Conservation (phyloP, 2,888 invertebrate species). For the Heliconius ethilla region DNA sequence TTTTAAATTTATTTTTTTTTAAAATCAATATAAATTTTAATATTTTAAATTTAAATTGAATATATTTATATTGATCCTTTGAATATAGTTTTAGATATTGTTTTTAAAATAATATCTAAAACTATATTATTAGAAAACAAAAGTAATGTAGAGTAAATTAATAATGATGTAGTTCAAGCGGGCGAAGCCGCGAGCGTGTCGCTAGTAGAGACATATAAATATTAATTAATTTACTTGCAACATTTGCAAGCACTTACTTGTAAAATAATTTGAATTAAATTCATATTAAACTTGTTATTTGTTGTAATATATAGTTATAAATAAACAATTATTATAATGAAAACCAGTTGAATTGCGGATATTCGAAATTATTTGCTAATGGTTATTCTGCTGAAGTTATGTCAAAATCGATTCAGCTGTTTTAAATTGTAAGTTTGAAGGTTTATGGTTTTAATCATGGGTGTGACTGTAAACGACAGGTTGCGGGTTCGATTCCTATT, state of each 20-base stretch:
- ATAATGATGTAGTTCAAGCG: too few species aligned
- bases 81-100: too few species aligned
- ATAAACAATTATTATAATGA: slow-evolving; percentile 5
- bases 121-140: background rate
- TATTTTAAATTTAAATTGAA: too few species aligned
- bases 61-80: too few species aligned
- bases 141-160: too few species aligned
- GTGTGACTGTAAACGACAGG: too few species aligned
- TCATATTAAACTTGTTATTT: background rate
- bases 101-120: too few species aligned
- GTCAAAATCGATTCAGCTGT: slow-evolving; percentile 1
- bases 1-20: too few species aligned
- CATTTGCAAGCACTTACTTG: background rate
- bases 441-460: too few species aligned
- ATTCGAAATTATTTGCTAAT: background rate
- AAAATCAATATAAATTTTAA: background rate
- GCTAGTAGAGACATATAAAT: background rate
- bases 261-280: slow-evolving; percentile 5
- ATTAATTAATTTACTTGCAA: slow-evolving; percentile 2
- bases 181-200: too few species aligned
- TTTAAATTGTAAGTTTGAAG: background rate
- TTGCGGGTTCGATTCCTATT: too few species aligned
- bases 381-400: background rate
- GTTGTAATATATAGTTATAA: background rate
- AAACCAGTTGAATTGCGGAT: background rate